These are phyloP conservation scores for Cosmia trapezina DNA, from an alignment of 2,888 invertebrate genomes.

Conservation along the genomic window DNA sequence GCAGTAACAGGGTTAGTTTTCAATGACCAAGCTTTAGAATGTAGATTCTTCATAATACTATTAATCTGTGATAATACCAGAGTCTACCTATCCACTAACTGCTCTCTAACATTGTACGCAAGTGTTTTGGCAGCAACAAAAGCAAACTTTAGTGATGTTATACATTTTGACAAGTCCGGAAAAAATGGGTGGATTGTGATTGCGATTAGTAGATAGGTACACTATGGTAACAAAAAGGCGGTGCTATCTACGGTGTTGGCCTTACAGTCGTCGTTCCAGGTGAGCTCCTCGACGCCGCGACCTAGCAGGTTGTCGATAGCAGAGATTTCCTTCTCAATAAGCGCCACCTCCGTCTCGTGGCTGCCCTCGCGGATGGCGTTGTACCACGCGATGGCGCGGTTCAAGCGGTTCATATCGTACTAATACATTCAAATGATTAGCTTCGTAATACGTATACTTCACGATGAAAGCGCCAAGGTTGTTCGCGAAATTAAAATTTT, in stretches of 20 bases:
- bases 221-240: neutral
- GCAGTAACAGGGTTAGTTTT: no score
- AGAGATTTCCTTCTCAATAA: constrained; percentile 94
- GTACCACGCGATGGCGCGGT: constrained; percentile 94
- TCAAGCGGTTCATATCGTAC: constrained; percentile 90
- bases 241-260: constrained; percentile 23
- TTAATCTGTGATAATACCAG: no score
- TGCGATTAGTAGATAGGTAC: neutral
- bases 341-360: constrained; percentile 93
- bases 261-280: constrained; percentile 96
- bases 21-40: no score
- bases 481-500: constrained; percentile 1
- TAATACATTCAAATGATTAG: constrained; percentile 60
- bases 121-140: neutral
- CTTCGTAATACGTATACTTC: neutral
- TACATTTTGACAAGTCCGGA: neutral
- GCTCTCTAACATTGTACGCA: neutral
- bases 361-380: constrained; percentile 94
- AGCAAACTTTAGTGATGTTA: neutral
- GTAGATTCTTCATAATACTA: no score
- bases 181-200: neutral
- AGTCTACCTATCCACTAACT: neutral
- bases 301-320: constrained; percentile 93
- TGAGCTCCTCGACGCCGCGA: constrained; percentile 92
- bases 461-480: neutral